phyloP scores from a whole-genome alignment of 2,888 invertebrate genomes.

The Lomographa bimaculata region DNA sequence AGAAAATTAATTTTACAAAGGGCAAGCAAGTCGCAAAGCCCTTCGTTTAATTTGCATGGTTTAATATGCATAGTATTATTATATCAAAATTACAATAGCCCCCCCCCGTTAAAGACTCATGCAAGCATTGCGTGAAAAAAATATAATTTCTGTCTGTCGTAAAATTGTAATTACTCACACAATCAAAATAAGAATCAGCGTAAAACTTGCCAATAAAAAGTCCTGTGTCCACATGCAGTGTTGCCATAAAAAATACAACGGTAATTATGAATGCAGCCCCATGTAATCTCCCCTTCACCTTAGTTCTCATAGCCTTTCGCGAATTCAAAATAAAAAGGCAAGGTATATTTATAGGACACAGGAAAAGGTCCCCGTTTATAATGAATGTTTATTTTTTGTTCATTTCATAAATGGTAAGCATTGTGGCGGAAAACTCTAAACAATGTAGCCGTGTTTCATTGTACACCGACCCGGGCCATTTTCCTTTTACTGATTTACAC shows the following conservation, averaged over 20 bases:
- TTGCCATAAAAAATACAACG: conserved; percentile 27
- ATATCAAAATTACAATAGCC: no score
- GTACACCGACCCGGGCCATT: no score
- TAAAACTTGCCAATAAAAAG: conserved; percentile 17
- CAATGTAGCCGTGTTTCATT: no score
- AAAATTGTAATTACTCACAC: conserved; percentile 9
- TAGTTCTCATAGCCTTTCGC: conserved; percentile 34
- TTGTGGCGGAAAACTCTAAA: conserved; percentile 16
- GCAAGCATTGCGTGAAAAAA: no score
- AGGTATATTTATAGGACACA: conserved; percentile 45
- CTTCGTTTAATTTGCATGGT: no score
- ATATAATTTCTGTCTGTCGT: no score
- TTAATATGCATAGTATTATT: no score
- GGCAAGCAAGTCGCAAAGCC: no score
- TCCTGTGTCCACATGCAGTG: conserved; percentile 20
- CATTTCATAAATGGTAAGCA: conserved; percentile 13
- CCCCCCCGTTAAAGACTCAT: no score
- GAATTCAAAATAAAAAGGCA: conserved; percentile 38
- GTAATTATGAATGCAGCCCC: conserved; percentile 33
- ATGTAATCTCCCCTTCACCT: conserved; percentile 36
- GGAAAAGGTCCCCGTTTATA: conserved; percentile 36
- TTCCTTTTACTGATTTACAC: no score
- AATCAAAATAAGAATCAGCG: conserved; percentile 19
- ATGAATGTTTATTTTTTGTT: conserved; percentile 21
- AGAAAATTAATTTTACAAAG: no score